Base-by-base conservation (phyloP, 2,888 invertebrate genomes). In the Hemithea aestivaria region DNA sequence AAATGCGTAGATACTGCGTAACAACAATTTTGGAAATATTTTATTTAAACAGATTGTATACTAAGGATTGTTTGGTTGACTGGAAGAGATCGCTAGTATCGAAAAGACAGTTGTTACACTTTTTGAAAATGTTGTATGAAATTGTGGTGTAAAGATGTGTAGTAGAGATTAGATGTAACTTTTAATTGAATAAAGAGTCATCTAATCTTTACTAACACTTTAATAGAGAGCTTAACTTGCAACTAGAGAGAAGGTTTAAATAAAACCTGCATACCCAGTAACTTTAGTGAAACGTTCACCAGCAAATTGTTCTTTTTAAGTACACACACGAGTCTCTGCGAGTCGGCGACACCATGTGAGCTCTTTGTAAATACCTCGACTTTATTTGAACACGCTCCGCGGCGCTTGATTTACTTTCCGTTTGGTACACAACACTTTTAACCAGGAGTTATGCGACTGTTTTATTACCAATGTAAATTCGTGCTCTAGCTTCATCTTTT, bases 271-370 rank as follows among this genome's bases (percentile, higher is more conserved):
- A 45, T 49, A 55, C 5, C 16, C 5, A 16, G 59, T 54, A 57
- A 60, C 54, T 63, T 23, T 62, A 62, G 61, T 64, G 62, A 67
- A 74, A 67, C 68, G 66, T 70, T 74, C 71, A 62, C 60, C 58
- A 54, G 51, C 55, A 66, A 66, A 69, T 66, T 71, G 69, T 68
- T 73, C 68, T 73, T 73, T 73, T 72, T 65, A 62, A 66, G 65
- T 64, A 69, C 61, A 71, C 69, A 68, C 23, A 26, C 40, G 53
- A 62, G 58, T 61, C 64, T 62, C 56, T 51, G 65, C 56, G 65
- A 68, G 64, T 67, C 66, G 65, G 59, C 66, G 70, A 60, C 66
- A 58, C 56, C 46, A 23, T 40, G 62, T 66, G 62, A 66, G 73
- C 65, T 69, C 65, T 67, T 59, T 65, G 71, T 70, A 73, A 71